A percentile compares a stretch with the other conserved stretches of the same genome.
Evolutionary conservation across 2,888 invertebrate genomes (phyloP).

Genomic region (Crioceris asparagi): DNA sequence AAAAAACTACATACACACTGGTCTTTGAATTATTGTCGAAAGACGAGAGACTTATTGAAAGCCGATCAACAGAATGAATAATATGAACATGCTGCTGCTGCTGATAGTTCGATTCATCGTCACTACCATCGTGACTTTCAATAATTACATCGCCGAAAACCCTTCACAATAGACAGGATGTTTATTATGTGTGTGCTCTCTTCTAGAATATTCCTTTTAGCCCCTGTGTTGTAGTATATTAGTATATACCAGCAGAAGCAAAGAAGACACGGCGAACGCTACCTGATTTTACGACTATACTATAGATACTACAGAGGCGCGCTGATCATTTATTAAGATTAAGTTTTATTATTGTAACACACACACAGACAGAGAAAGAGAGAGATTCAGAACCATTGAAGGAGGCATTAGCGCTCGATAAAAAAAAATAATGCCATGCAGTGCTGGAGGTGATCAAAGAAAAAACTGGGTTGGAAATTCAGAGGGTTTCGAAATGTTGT

Average conservation of each 20-base stretch:
- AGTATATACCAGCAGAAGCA: not conserved
- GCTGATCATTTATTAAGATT: conserved; percentile 29
- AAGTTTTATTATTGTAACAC: conserved; percentile 26
- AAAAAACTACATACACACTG: too few species aligned
- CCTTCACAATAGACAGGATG: conserved; percentile 30
- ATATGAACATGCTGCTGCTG: too few species aligned
- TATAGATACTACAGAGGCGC: conserved; percentile 12
- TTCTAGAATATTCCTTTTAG: conserved; percentile 9
- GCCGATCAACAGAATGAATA: too few species aligned
- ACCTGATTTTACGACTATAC: conserved; percentile 25
- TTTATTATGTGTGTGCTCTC: conserved; percentile 25
- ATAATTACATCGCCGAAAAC: conserved; percentile 23
- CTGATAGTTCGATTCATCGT: too few species aligned
- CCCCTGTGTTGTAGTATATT: too few species aligned
- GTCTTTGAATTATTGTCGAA: too few species aligned
- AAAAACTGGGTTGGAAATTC: too few species aligned
- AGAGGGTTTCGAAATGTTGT: too few species aligned
- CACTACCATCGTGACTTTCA: conserved; percentile 27
- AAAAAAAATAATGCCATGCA: conserved; percentile 11
- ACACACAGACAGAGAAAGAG: too few species aligned
- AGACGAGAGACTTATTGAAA: too few species aligned
- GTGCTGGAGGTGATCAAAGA: not conserved
- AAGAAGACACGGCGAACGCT: conserved; percentile 11
- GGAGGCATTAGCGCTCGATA: conserved; percentile 19
- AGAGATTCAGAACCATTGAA: too few species aligned